A percentile compares a stretch with the other conserved stretches of the same genome.
Evolutionary conservation across 2,113 vertebrate genomes (phyloP).

Genomic region (Cheirogaleus medius): DNA sequence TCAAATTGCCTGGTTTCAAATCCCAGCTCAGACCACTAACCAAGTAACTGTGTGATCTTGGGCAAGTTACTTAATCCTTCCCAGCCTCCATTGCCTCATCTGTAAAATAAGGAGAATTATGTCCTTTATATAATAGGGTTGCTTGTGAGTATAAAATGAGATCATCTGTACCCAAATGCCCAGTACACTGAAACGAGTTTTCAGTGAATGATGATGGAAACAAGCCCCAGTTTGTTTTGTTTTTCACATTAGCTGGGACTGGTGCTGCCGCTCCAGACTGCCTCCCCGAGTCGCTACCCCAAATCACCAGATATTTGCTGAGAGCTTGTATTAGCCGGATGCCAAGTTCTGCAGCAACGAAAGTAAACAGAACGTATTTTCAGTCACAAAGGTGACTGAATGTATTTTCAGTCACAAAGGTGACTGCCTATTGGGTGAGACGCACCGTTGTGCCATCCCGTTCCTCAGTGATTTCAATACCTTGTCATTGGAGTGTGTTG

Average conservation of each 20-base stretch:
- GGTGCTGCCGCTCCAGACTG: neutral
- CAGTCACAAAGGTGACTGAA: neutral
- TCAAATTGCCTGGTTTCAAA: neutral
- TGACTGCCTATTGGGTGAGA: neutral
- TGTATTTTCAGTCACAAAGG: neutral
- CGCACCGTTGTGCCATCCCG: rapidly evolving
- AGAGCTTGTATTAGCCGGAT: neutral
- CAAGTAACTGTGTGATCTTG: neutral
- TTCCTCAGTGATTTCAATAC: neutral
- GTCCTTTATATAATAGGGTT: neutral
- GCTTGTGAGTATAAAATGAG: neutral
- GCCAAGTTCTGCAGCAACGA: neutral
- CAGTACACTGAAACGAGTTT: no score
- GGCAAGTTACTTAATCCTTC: neutral
- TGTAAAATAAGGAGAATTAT: neutral
- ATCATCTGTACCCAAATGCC: neutral
- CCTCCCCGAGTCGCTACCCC: neutral
- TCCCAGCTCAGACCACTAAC: neutral
- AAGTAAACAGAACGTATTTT: neutral
- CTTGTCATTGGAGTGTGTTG: neutral
- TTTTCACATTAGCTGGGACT: neutral
- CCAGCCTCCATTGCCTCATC: neutral
- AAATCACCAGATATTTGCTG: neutral
- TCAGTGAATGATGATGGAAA: neutral
- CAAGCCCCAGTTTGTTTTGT: neutral